Evolutionary conservation across 2,797 vertebrate genomes (phyloP).

Genomic region (Pterois miles): DNA sequence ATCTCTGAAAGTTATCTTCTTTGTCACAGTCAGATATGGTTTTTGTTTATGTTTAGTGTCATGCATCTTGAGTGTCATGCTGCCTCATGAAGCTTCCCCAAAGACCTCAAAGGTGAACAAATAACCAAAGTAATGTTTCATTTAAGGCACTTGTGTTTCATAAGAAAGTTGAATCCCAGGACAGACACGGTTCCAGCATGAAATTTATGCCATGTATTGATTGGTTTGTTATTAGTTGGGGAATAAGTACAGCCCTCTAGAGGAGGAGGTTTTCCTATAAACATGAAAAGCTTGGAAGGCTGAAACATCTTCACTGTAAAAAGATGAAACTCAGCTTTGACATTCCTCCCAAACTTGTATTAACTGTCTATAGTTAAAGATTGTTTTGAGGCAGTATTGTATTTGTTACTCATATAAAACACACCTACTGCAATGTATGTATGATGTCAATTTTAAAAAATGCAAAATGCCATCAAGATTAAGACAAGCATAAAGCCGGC

Average conservation of each 20-base stretch:
- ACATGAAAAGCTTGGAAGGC: slow-evolving; percentile 29
- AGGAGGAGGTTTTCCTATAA: slow-evolving; percentile 33
- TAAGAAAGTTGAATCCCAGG: not conserved
- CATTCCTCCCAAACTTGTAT: not conserved
- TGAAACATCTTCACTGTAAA: slow-evolving; percentile 34
- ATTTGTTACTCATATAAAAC: not conserved
- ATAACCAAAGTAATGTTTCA: not conserved
- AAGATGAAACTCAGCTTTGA: not conserved
- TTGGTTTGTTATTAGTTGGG: slow-evolving; percentile 74
- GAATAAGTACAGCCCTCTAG: slow-evolving; percentile 32
- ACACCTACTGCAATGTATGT: not conserved
- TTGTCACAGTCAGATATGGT: no score
- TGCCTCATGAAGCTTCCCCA: not conserved
- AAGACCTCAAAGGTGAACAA: not conserved
- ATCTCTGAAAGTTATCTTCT: no score
- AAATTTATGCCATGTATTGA: slow-evolving; percentile 59
- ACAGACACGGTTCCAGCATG: not conserved
- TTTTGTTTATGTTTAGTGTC: no score
- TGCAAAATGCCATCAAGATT: no score
- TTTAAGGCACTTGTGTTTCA: not conserved
- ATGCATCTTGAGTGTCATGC: not conserved
- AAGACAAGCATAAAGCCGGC: no score
- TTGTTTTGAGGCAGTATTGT: not conserved
- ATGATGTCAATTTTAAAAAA: not conserved
- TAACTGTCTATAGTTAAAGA: not conserved